Evolutionary conservation across 2,888 invertebrate genomes (phyloP).

Genomic region (Polyommatus icarus): DNA sequence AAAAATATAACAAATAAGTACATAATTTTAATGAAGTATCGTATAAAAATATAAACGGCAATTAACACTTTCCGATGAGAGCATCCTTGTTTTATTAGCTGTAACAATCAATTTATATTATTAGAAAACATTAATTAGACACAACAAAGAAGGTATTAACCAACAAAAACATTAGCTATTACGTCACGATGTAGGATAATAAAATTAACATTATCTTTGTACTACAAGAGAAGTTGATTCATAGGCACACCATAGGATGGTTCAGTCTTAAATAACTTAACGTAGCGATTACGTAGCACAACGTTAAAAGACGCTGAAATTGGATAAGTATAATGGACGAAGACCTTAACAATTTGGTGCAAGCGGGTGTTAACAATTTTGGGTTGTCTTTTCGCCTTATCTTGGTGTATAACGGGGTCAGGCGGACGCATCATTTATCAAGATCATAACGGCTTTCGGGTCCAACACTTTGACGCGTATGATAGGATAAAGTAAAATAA

Average conservation of each 20-base stretch:
- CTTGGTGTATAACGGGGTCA: neutral
- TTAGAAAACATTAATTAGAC: neutral
- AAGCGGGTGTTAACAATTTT: neutral
- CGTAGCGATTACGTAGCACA: no score
- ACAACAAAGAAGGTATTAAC: no score
- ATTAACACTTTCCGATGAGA: neutral
- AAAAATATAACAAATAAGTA: neutral
- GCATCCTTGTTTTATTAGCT: neutral
- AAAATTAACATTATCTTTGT: no score
- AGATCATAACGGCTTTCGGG: slow-evolving; percentile 28
- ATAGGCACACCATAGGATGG: no score
- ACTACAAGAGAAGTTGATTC: no score
- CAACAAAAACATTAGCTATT: no score
- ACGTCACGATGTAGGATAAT: no score
- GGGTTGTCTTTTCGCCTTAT: slow-evolving; percentile 15
- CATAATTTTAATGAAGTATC: neutral
- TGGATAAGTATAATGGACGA: neutral
- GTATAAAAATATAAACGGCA: neutral
- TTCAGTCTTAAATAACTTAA: no score
- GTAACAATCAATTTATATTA: neutral
- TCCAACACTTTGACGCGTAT: slow-evolving; percentile 25
- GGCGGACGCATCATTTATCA: slow-evolving; percentile 26
- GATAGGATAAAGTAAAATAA: slow-evolving; percentile 28
- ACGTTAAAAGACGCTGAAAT: neutral
- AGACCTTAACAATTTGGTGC: neutral